These are phyloP conservation scores for Pseudolaguvia tuberculata DNA, from an alignment of 2,113 vertebrate species.

Conservation along the genomic window DNA sequence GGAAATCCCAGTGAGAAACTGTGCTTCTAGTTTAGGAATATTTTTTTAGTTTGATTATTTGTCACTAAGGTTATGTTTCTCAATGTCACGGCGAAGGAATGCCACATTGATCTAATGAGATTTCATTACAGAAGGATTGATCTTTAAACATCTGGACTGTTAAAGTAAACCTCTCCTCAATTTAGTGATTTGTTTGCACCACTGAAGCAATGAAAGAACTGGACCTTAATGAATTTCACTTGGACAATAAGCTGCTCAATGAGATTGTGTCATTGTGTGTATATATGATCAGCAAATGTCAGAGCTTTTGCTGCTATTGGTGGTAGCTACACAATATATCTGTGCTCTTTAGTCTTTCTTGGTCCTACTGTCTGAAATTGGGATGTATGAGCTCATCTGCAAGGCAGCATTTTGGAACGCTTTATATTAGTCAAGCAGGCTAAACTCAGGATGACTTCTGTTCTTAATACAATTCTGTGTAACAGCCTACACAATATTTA, in stretches of 20 bases:
- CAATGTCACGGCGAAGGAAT: slow-evolving; percentile 36
- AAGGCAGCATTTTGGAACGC: slow-evolving; percentile 2
- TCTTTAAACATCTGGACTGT: slow-evolving; percentile 52
- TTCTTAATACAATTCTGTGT: background rate
- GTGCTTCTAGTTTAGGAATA: background rate
- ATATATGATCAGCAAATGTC: slow-evolving; percentile 50
- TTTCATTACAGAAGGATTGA: slow-evolving; percentile 47
- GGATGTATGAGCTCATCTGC: slow-evolving; percentile 26
- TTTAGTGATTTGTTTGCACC: slow-evolving; percentile 45
- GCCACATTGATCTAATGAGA: slow-evolving; percentile 45
- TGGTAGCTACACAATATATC: slow-evolving; percentile 15
- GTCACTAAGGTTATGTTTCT: slow-evolving; percentile 17
- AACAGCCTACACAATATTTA: background rate
- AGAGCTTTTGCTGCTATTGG: slow-evolving; percentile 22
- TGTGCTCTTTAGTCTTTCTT: slow-evolving; percentile 6
- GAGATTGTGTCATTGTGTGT: slow-evolving; percentile 33
- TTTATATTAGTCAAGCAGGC: slow-evolving; percentile 19
- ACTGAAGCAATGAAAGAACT: slow-evolving; percentile 33
- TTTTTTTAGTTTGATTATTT: too few species aligned
- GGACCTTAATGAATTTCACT: slow-evolving; percentile 53
- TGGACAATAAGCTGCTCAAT: slow-evolving; percentile 51
- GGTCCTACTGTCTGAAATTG: slow-evolving; percentile 27
- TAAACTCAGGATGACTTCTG: slow-evolving; percentile 34
- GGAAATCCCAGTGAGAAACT: background rate
- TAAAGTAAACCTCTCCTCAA: slow-evolving; percentile 20